Conservation (phyloP, 2,888 invertebrate species). For the Acrocyrtus sp. region DNA sequence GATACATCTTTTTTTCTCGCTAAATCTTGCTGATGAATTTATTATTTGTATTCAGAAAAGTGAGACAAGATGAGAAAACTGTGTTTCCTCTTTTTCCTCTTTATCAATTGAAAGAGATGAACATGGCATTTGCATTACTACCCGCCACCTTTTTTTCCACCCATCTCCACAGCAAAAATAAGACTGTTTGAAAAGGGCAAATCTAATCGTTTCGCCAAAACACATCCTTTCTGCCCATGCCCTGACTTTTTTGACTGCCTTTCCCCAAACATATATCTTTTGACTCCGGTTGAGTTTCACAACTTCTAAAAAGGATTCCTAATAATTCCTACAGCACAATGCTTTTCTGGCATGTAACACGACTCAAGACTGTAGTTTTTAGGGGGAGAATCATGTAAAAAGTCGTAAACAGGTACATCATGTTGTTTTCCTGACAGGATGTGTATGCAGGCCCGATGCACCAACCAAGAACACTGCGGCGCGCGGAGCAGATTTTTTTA, state of each 20-base stretch:
- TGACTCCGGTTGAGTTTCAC: neutral
- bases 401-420: neutral
- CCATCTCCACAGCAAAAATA: neutral
- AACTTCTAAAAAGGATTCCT: neutral
- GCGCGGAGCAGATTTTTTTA: neutral
- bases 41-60: no score
- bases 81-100: no score
- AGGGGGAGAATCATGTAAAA: neutral
- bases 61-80: no score
- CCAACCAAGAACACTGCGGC: neutral
- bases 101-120: slow-evolving; percentile 24
- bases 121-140: slow-evolving; percentile 35
- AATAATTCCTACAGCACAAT: neutral
- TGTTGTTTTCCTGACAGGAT: neutral
- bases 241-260: no score
- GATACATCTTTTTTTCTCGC: slow-evolving; percentile 6
- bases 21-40: no score
- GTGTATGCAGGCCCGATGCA: no score
- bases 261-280: no score
- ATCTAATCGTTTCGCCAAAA: no score
- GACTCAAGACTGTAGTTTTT: no score
- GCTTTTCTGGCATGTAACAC: no score
- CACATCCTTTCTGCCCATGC: no score
- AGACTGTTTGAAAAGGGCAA: neutral
- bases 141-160: slow-evolving; percentile 4